These are phyloP conservation scores for Coranthus polyacanthus DNA, from an alignment of 2,797 vertebrate species.

Conservation along the genomic window DNA sequence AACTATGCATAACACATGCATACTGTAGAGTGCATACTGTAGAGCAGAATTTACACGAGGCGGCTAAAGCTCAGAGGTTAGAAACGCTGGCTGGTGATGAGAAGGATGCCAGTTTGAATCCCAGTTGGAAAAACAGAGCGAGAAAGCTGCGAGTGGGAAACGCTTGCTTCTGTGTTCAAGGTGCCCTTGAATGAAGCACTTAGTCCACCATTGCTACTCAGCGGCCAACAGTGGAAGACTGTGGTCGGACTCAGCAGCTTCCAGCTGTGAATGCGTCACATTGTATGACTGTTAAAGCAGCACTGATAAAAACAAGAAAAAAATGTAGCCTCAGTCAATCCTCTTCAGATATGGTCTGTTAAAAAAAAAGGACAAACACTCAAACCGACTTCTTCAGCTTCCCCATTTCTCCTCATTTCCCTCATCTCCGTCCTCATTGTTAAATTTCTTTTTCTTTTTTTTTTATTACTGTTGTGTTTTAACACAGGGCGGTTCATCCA, in stretches of 20 bases:
- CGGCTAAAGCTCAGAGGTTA: slow-evolving; percentile 31
- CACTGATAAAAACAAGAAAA: slow-evolving; percentile 31
- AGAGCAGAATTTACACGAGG: slow-evolving; percentile 30
- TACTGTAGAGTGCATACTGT: slow-evolving; percentile 62
- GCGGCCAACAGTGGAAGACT: slow-evolving; percentile 46
- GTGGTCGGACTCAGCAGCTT: slow-evolving; percentile 64
- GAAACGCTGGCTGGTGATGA: slow-evolving; percentile 41
- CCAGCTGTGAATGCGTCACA: slow-evolving; percentile 74
- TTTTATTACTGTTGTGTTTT: slow-evolving; percentile 10
- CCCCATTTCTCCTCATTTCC: not conserved
- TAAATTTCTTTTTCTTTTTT: not conserved
- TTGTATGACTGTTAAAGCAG: slow-evolving; percentile 58
- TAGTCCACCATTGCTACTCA: slow-evolving; percentile 40
- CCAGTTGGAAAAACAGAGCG: slow-evolving; percentile 36
- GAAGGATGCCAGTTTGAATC: slow-evolving; percentile 45
- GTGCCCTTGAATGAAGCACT: slow-evolving; percentile 68
- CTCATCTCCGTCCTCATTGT: not conserved
- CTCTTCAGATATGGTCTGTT: not conserved
- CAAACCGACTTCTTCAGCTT: slow-evolving; percentile 12
- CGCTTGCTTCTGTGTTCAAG: slow-evolving; percentile 44
- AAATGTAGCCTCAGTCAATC: slow-evolving; percentile 19
- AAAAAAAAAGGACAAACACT: not conserved
- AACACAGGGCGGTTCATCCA: slow-evolving; percentile 9
- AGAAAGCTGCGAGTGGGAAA: slow-evolving; percentile 9
- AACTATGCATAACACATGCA: slow-evolving; percentile 69